These are phyloP conservation scores for Hirtodrosophila confusa DNA, from an alignment of 2,888 invertebrate species.

Conservation along the genomic window DNA sequence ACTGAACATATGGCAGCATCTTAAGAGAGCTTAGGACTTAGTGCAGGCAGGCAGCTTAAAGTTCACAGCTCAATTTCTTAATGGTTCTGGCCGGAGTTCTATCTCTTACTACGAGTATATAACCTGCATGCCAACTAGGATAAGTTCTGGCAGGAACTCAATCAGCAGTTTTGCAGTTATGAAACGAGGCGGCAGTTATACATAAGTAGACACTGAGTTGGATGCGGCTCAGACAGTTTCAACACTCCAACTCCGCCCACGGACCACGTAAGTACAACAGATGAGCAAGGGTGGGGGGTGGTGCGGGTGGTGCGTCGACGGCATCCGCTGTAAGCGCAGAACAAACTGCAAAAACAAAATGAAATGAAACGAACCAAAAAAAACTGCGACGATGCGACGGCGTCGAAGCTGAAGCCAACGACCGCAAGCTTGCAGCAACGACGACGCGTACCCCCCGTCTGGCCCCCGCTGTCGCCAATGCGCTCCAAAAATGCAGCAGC, in stretches of 20 bases:
- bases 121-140: slow-evolving; percentile 22
- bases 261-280: slow-evolving; percentile 29
- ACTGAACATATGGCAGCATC: too few relatives aligned
- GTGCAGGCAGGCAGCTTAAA: too few relatives aligned
- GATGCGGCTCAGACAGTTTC: slow-evolving; percentile 27
- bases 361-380: slow-evolving; percentile 29
- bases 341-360: slow-evolving; percentile 51
- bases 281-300: slow-evolving; percentile 14
- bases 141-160: slow-evolving; percentile 60
- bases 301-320: slow-evolving; percentile 26
- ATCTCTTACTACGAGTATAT: slow-evolving; percentile 9
- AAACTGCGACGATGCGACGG: slow-evolving; percentile 33
- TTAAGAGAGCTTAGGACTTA: too few relatives aligned
- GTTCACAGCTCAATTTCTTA: slow-evolving; percentile 39
- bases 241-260: slow-evolving; percentile 42
- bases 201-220: slow-evolving; percentile 31
- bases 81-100: slow-evolving; percentile 16
- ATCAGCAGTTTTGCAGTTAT: slow-evolving; percentile 61
- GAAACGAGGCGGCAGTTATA: slow-evolving; percentile 39
- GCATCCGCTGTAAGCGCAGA: slow-evolving; percentile 64
- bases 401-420: slow-evolving; percentile 63
- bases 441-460: slow-evolving; percentile 6
- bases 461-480: slow-evolving; percentile 1
- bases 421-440: slow-evolving; percentile 69
- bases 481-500: slow-evolving; percentile 62